A percentile compares a stretch with the other conserved stretches of the same genome.
phyloP scores from a whole-genome alignment of 1,140 invertebrate species.

The Battus philenor region DNA sequence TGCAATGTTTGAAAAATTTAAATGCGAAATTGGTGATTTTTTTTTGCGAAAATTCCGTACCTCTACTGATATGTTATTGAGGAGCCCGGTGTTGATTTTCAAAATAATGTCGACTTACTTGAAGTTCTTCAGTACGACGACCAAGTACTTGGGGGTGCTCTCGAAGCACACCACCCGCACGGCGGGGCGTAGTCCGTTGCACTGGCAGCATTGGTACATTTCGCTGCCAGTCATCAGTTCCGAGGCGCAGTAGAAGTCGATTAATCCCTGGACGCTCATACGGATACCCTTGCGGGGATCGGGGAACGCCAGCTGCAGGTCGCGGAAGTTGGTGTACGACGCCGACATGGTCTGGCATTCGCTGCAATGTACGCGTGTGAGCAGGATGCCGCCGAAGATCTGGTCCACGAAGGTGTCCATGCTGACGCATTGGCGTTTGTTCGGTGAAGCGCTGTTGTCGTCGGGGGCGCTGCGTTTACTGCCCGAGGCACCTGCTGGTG shows the following conservation, averaged over 20 bases:
- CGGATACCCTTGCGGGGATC: conserved; percentile 75
- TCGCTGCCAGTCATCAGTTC: conserved; percentile 87
- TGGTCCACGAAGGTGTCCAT: conserved; percentile 41
- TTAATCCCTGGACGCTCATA: conserved; percentile 81
- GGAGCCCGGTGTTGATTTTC: too few relatives aligned
- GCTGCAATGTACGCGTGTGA: conserved; percentile 83
- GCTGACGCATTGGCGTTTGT: conserved; percentile 38
- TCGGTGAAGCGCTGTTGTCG: too few relatives aligned
- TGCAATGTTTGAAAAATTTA: too few relatives aligned
- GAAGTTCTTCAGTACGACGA: conserved; percentile 89
- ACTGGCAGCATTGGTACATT: conserved; percentile 87
- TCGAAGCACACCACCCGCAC: conserved; percentile 84
- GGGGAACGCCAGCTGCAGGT: conserved; percentile 88
- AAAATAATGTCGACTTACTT: too few relatives aligned
- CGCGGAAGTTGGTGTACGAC: conserved; percentile 86
- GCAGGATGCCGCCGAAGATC: conserved; percentile 83
- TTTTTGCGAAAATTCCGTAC: too few relatives aligned
- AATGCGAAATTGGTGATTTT: too few relatives aligned
- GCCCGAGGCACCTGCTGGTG: too few relatives aligned
- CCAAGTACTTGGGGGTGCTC: conserved; percentile 84
- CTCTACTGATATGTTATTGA: too few relatives aligned
- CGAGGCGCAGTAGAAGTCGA: conserved; percentile 85
- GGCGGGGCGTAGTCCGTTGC: conserved; percentile 84
- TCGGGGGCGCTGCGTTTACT: too few relatives aligned
- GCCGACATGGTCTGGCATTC: conserved; percentile 82